Percentiles rank a stretch among this genome's conserved stretches.
phyloP scores from a whole-genome alignment of 2,888 invertebrate species.

The Caenorhabditis afra region DNA sequence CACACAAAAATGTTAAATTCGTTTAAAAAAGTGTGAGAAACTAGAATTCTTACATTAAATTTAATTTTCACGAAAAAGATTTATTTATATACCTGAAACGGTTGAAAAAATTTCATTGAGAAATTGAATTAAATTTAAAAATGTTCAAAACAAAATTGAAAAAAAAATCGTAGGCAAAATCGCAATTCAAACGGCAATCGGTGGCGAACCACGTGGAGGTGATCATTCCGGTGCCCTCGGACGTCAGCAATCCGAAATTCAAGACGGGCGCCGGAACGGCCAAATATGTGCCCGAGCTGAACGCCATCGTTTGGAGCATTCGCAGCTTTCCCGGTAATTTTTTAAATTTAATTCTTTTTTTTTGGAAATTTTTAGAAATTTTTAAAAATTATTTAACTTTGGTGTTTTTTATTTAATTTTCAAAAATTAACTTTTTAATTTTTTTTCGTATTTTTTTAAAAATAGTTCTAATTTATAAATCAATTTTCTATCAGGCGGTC shows the following conservation, averaged over 20 bases:
- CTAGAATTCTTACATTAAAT: too few species aligned
- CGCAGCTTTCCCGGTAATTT: slow-evolving; percentile 82
- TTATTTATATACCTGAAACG: too few species aligned
- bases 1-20: too few species aligned
- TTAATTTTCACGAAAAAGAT: too few species aligned
- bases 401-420: not conserved
- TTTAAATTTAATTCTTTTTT: not conserved
- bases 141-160: slow-evolving; percentile 3
- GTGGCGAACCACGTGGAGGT: slow-evolving; percentile 99
- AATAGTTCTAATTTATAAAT: too few species aligned
- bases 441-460: not conserved
- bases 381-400: not conserved
- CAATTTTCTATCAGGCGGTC: slow-evolving; percentile 85
- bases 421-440: not conserved
- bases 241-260: slow-evolving; percentile 98
- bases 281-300: slow-evolving; percentile 96
- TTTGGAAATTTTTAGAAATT: slow-evolving; percentile 5
- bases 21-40: too few species aligned
- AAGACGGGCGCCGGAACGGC: slow-evolving; percentile 83
- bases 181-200: slow-evolving; percentile 96
- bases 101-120: too few species aligned
- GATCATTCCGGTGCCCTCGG: slow-evolving; percentile 93
- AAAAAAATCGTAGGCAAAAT: slow-evolving; percentile 86
- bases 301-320: slow-evolving; percentile 91
- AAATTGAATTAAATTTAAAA: slow-evolving; percentile 1